These are phyloP conservation scores for Drosophila nebulosa DNA, from an alignment of 1,140 invertebrate genomes.

Conservation along the genomic window DNA sequence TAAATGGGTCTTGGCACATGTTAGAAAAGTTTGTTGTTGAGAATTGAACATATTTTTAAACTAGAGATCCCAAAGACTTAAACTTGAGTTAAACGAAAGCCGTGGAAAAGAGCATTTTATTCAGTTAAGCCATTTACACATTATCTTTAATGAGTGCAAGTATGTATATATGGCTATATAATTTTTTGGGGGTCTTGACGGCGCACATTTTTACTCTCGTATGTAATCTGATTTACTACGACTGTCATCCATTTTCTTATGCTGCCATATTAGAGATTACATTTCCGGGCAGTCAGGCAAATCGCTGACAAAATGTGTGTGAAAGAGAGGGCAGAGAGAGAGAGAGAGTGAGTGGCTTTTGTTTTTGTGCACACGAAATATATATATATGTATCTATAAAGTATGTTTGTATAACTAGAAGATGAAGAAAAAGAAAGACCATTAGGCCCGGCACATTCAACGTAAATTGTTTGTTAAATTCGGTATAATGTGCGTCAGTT, in stretches of 20 bases:
- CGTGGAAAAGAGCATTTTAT: neutral
- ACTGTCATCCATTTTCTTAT: conserved; percentile 11
- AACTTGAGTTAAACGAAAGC: too few relatives aligned
- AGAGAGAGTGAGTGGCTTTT: conserved; percentile 42
- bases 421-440: conserved; percentile 41
- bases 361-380: conserved; percentile 56
- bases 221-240: neutral
- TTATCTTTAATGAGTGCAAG: neutral
- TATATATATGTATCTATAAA: neutral
- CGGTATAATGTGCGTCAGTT: conserved; percentile 78
- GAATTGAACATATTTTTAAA: too few relatives aligned
- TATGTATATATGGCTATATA: neutral
- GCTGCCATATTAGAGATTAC: conserved; percentile 43
- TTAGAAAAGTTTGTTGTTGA: too few relatives aligned
- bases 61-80: too few relatives aligned
- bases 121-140: neutral
- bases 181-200: too few relatives aligned
- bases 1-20: too few relatives aligned
- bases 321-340: neutral
- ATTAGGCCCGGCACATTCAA: conserved; percentile 75
- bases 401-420: neutral
- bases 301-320: conserved; percentile 14
- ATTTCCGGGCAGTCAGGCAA: conserved; percentile 29
- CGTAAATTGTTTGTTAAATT: conserved; percentile 79
- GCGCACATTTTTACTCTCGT: neutral